Evolutionary conservation across 2,797 vertebrate genomes (phyloP), one percentile per base, ranked within the genome.

Genomic region (Scyliorhinus canicula): DNA sequence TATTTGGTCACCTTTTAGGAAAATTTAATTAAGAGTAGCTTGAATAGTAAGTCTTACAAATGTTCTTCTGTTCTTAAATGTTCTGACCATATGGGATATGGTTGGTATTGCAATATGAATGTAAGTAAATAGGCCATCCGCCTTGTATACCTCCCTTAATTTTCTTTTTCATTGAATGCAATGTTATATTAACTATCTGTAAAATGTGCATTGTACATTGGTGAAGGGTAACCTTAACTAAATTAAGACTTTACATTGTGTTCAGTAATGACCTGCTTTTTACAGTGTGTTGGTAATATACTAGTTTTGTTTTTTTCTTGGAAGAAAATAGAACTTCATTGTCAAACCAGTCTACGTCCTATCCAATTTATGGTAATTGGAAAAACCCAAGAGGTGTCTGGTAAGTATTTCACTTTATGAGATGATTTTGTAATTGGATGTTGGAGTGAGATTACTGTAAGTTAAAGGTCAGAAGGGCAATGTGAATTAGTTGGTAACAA

Each of bases 281-380:
- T 44, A 52, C 1, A 26, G 3, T 91, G 6, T 91, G 57, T 24
- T 44, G 21, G 19, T 91, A 44, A 26, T 40, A 28, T 91, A 40
- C n/a, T 40, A 44, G 57, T 40, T 91, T 65, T 40, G n/a, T 63
- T 19, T 90, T 90, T n/a, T 90, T n/a, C 35, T 60, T n/a, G 19
- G 14, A 52, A 91, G 88, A 0, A 91, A 91, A 65, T 65, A 91
- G n/a, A 91, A 44, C n/a, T 91, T 91, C 88, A 44, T 21, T 9
- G 7, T 26, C n/a, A 63, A 91, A 24, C 57, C n/a, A 63, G 60
- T 40, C 7, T 2, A 44, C 4, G 9, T 9, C 35, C 26, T 9
- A 65, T 91, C 88, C 88, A 91, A 65, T 91, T 91, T 91, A 91
- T 44, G 31, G 57, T 9, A 91, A 91, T 91, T 91, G 57, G 88